These are phyloP conservation scores for Penelope pileata DNA, from an alignment of 2,113 vertebrate genomes.

Conservation along the genomic window DNA sequence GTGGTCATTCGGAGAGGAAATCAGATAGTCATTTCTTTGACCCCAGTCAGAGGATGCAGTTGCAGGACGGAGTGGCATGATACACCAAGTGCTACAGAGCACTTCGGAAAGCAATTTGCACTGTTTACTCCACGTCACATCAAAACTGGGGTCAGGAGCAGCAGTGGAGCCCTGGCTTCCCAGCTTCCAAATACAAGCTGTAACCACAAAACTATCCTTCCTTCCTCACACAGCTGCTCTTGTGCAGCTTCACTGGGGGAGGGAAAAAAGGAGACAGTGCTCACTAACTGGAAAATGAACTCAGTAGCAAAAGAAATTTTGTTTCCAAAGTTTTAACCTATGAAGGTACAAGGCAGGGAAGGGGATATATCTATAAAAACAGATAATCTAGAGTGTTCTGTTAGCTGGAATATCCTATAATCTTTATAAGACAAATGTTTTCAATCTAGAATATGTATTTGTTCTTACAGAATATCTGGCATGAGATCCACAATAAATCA, in stretches of 20 bases:
- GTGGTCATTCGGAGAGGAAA: not conserved
- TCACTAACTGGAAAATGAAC: constrained; percentile 23
- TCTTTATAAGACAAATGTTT: not conserved
- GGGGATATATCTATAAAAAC: not conserved
- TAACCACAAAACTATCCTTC: constrained; percentile 46
- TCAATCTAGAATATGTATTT: not conserved
- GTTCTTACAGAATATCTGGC: not conserved
- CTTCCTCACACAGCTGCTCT: not conserved
- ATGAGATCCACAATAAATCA: not conserved
- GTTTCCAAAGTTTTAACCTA: constrained; percentile 3
- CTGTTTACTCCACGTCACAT: fast-evolving
- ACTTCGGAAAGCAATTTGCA: not conserved
- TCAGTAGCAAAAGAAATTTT: not conserved
- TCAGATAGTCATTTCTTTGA: not conserved
- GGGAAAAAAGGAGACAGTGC: not conserved
- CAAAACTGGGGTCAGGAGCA: not conserved
- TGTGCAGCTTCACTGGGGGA: not conserved
- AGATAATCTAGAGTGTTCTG: not conserved
- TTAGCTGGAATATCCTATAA: not conserved
- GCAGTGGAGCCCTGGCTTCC: not conserved
- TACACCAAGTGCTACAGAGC: not conserved
- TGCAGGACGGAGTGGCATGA: not conserved
- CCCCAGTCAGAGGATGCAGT: not conserved
- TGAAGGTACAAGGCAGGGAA: not conserved
- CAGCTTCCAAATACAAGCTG: not conserved